Evolutionary conservation across 2,113 vertebrate genomes (phyloP), one percentile per base, ranked within the genome.

Genomic region (Perccottus glenii): DNA sequence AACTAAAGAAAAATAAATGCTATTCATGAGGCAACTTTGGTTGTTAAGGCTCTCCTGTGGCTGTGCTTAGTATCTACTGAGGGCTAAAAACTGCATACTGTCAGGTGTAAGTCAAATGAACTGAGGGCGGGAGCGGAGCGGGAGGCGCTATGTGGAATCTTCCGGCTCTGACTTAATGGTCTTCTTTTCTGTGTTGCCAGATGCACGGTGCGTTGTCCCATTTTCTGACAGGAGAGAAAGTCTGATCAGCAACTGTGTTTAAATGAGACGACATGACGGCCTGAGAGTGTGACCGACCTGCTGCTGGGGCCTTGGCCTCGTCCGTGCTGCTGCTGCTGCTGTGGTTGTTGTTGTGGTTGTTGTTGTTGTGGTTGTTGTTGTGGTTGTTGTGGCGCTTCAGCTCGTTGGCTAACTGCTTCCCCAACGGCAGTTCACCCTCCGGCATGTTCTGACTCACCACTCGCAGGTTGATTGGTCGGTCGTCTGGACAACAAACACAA

Each of bases 141-240:
- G 72, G 74, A 81, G 87, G 85, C 87, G 94, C 95, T 98, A 98
- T 97, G 95, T 97, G 84, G 95, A 93, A 86, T 99, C 97, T 90
- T 99, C 95, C 6, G 96, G 96, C 83, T 99, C 96, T 85, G 95
- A 95, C 91, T 99, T 99, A 89, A 98, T 96, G 81, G 92, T 93
- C 80, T 95, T 98, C 89, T 95, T 95, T 77, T 98, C 95, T 7
- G 94, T 70, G 83, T 82, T 92, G 83, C 88, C 91, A 59, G 94
- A 90, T 80, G 92, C 90, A 12, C 94, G 94, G 78, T 96, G 96
- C 83, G 94, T 94, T 60, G 93, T 95, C 67, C 96, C 96, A 72
- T 92, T 95, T 90, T 96, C 96, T 97, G 88, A 36, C 11, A 33
- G 27, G 2, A 19, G 78, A 11, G 8, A 63, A 0, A 19, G 58